phyloP scores from a whole-genome alignment of 2,888 invertebrate genomes.

The Rotaria macrura region DNA sequence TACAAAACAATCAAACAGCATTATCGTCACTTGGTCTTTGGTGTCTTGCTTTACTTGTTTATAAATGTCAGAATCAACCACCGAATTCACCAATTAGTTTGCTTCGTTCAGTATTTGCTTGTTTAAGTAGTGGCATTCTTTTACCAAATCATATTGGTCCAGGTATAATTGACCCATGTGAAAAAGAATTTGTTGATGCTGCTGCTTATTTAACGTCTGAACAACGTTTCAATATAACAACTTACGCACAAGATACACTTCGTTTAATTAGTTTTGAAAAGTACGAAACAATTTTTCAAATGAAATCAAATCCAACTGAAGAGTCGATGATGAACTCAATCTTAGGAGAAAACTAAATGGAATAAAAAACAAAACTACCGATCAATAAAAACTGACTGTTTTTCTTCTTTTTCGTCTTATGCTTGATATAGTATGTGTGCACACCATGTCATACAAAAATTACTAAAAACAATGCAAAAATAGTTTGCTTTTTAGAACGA shows the following conservation, averaged over 20 bases:
- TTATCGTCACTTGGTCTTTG: neutral
- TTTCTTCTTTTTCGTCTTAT: neutral
- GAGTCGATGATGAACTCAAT: neutral
- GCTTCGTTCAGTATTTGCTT: neutral
- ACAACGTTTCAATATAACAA: neutral
- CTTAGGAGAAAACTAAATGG: neutral
- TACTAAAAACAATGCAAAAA: neutral
- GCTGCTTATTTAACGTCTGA: neutral
- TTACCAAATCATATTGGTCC: neutral
- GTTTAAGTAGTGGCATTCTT: neutral
- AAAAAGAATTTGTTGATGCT: neutral
- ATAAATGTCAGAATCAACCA: conserved; percentile 10
- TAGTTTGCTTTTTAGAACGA: neutral
- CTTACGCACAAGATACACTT: neutral
- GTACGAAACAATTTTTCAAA: neutral
- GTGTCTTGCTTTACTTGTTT: neutral
- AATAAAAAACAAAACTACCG: neutral
- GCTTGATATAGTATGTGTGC: neutral
- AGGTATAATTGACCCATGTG: conserved; percentile 2
- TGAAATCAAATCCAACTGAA: neutral
- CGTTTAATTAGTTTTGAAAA: neutral
- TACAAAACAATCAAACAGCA: neutral
- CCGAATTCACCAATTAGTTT: neutral
- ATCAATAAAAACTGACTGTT: neutral
- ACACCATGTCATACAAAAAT: neutral